Conservation (phyloP, 2,113 vertebrate genomes). For the Hydrolagus affinis region DNA sequence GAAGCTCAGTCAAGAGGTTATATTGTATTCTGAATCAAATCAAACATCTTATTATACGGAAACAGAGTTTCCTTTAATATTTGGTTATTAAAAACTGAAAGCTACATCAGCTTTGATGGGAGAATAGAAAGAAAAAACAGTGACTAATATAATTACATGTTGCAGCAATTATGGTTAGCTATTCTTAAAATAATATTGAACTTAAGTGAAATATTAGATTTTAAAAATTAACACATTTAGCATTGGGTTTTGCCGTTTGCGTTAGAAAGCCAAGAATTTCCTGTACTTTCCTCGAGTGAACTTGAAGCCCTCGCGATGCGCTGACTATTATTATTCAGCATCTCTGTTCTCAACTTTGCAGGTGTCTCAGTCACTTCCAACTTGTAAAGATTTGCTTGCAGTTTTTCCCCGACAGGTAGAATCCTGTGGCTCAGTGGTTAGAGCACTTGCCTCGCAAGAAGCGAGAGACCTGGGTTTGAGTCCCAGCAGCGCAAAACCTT, state of each 20-base stretch:
- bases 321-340: too few relatives aligned
- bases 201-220: not conserved
- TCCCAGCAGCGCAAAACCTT: too few relatives aligned
- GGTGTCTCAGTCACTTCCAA: too few relatives aligned
- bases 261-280: too few relatives aligned
- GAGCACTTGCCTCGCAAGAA: too few relatives aligned
- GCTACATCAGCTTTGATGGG: not conserved
- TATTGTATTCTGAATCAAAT: not conserved
- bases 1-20: not conserved
- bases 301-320: too few relatives aligned
- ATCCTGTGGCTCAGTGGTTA: too few relatives aligned
- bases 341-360: too few relatives aligned
- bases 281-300: too few relatives aligned
- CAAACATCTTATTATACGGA: slow-evolving; percentile 16
- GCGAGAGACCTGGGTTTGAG: too few relatives aligned
- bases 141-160: not conserved
- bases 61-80: not conserved
- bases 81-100: slow-evolving; percentile 17
- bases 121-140: not conserved
- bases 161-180: not conserved
- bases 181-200: not conserved
- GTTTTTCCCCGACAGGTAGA: too few relatives aligned
- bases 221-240: not conserved
- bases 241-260: not conserved
- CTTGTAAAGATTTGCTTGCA: too few relatives aligned